Evolutionary conservation across 2,888 invertebrate species (phyloP), one percentile per base, ranked within the genome.

Genomic region (Brachylomia viminalis): DNA sequence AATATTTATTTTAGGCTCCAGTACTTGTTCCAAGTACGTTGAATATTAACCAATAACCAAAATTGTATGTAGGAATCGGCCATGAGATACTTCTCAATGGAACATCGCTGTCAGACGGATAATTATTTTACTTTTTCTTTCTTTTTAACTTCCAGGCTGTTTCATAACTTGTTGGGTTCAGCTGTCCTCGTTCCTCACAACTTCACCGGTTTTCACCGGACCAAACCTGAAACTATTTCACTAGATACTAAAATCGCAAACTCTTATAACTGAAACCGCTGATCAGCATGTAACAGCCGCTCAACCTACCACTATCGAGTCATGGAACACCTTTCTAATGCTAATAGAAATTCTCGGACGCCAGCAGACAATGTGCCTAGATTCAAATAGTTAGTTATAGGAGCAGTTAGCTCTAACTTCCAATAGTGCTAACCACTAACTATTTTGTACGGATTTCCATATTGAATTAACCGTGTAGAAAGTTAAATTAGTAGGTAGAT

Each of bases 301-400:
- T 87, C 87, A 82, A 86, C 85, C 85, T 83, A 86, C 88, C 82
- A 88, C 88, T 89, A 90, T 90, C 90, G 88, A 84, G 80, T 77
- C 87, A 86, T 85, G 86, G 90, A 87, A 88, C 92, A 92, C 91
- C 92, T 93, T 93, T 93, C 92, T 91, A 93, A 92, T 92, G 91
- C 91, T 91, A 93, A 92, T 92, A 88, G 91, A 91, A 92, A 91
- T 89, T 89, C 89, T 87, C 86, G 86, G 90, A 84, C 74, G 85
- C 47, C 61, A 45, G 77, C 81, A 80, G 82, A 84, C 83, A 88
- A 88, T 90, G 89, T 86, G 79, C 75, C 88, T 87, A 86, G 86
- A 87, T 84, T 83, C 84, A 79, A 89, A 86, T 85, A 87, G 89
- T 88, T 85, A 87, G 89, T 88, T 77, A 73, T 85, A 80, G 64